phyloP scores from a whole-genome alignment of 2,888 invertebrate species.

The Seira sanloemensis region DNA sequence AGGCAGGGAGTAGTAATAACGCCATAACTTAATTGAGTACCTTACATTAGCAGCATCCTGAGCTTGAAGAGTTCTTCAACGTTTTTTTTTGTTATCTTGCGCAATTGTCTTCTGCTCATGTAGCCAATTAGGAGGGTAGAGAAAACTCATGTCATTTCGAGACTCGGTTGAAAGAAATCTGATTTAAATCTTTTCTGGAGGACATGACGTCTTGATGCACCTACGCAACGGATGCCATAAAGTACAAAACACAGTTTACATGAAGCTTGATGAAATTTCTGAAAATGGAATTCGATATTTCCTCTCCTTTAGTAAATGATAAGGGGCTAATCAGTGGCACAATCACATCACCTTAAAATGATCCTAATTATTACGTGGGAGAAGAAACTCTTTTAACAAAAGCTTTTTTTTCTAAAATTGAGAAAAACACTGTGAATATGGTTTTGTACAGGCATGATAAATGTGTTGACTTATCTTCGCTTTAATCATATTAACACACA shows the following conservation, averaged over 20 bases:
- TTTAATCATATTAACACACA: conserved; percentile 61
- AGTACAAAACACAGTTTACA: conserved; percentile 23
- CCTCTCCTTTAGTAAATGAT: conserved; percentile 21
- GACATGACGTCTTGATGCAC: conserved; percentile 44
- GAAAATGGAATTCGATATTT: conserved; percentile 61
- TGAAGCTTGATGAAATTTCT: conserved; percentile 9
- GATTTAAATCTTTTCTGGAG: conserved; percentile 56
- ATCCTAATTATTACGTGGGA: not conserved
- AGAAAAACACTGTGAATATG: no score
- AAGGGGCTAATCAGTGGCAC: not conserved
- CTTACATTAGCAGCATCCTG: not conserved
- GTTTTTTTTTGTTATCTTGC: no score
- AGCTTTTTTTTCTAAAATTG: no score
- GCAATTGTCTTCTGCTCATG: no score
- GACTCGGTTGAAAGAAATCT: no score
- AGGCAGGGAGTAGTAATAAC: not conserved
- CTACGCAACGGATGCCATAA: conserved; percentile 58
- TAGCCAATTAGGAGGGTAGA: conserved; percentile 56
- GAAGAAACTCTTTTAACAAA: not conserved
- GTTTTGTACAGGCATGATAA: conserved; percentile 40
- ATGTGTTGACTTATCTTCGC: conserved; percentile 61
- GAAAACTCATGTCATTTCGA: conserved; percentile 34
- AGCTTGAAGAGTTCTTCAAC: no score
- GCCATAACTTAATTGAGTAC: not conserved
- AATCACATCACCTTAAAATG: not conserved